Evolutionary conservation across 2,888 invertebrate species (phyloP).

Genomic region (Atethmia centrago): DNA sequence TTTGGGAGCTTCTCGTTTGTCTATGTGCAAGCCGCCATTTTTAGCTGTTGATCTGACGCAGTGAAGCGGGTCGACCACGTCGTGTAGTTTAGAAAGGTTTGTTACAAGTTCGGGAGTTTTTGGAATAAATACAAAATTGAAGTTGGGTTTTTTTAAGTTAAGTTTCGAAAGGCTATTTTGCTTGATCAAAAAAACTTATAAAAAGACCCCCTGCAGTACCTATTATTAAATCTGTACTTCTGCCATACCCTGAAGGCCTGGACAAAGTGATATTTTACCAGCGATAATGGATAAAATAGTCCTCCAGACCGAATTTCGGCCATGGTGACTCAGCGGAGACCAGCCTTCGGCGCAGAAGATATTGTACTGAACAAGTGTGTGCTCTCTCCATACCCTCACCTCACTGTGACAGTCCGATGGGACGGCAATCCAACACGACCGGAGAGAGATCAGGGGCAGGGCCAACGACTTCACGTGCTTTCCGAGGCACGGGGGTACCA

Average conservation of each 20-base stretch:
- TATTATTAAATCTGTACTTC: not conserved
- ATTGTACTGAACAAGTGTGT: no score
- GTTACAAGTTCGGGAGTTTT: constrained; percentile 20
- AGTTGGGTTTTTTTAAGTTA: not conserved
- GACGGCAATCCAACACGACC: no score
- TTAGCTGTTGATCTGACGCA: constrained; percentile 35
- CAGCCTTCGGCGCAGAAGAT: no score
- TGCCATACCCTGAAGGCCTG: not conserved
- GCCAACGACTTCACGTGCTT: no score
- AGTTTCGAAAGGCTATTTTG: not conserved
- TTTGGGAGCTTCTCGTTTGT: constrained; percentile 34
- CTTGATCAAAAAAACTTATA: not conserved
- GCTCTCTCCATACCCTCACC: no score
- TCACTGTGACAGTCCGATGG: no score
- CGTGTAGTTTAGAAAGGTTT: constrained; percentile 6
- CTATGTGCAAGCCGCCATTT: constrained; percentile 3
- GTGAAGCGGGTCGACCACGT: not conserved
- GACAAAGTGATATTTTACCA: no score
- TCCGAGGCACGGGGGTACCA: no score
- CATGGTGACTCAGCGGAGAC: no score
- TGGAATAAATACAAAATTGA: not conserved
- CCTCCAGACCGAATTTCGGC: no score
- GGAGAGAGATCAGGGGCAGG: no score
- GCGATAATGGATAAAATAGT: no score
- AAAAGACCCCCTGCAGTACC: not conserved